A percentile compares a stretch with the other conserved stretches of the same genome.
Conservation (phyloP, 2,797 vertebrate species). For the Amphiprion clarkii region DNA sequence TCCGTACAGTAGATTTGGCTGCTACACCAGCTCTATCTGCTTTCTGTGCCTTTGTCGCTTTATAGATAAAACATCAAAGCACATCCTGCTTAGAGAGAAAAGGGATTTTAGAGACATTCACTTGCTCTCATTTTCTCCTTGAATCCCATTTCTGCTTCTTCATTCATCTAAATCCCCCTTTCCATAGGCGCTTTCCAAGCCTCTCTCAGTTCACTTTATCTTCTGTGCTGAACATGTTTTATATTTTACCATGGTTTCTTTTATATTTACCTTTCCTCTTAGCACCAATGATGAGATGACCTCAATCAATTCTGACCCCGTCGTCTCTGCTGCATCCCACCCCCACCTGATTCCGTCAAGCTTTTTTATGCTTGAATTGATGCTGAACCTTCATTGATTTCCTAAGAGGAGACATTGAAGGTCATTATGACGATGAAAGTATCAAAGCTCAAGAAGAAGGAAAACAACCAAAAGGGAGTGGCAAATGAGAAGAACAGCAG, state of each 20-base stretch:
- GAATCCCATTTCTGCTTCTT: slow-evolving; percentile 68
- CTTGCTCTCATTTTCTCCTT: slow-evolving; percentile 71
- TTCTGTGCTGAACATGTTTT: slow-evolving; percentile 43
- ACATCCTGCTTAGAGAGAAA: slow-evolving; percentile 73
- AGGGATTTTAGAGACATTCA: slow-evolving; percentile 74
- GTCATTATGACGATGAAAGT: slow-evolving; percentile 44
- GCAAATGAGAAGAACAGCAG: neutral
- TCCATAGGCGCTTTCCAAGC: slow-evolving; percentile 36
- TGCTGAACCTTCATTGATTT: slow-evolving; percentile 53
- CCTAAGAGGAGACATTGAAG: slow-evolving; percentile 58
- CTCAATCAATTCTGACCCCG: slow-evolving; percentile 18
- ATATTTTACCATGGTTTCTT: slow-evolving; percentile 36
- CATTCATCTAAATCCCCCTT: slow-evolving; percentile 65
- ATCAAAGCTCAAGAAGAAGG: slow-evolving; percentile 28
- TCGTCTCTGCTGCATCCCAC: slow-evolving; percentile 17
- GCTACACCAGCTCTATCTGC: slow-evolving; percentile 66
- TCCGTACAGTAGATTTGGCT: slow-evolving; percentile 68
- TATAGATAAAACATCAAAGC: slow-evolving; percentile 86
- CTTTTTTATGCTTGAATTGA: slow-evolving; percentile 46
- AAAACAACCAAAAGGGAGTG: slow-evolving; percentile 7
- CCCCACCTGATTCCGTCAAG: slow-evolving; percentile 10
- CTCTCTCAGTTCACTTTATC: slow-evolving; percentile 46
- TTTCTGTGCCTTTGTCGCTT: slow-evolving; percentile 75
- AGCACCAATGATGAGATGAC: slow-evolving; percentile 7
- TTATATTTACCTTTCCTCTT: slow-evolving; percentile 40